Evolutionary conservation across 2,113 vertebrate species (phyloP).

Genomic region (Chaenocephalus aceratus): DNA sequence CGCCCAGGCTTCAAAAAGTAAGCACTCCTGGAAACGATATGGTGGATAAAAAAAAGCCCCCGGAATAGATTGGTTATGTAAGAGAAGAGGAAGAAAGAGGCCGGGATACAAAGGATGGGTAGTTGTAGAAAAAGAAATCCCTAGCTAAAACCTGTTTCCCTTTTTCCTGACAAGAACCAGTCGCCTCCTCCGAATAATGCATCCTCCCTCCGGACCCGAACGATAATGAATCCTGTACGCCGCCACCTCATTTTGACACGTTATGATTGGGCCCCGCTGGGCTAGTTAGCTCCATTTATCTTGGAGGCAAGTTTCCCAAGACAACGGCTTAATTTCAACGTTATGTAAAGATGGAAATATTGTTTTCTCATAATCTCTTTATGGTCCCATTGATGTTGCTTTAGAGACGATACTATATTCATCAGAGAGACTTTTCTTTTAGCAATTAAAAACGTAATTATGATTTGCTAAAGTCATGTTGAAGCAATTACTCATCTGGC

Average conservation of each 20-base stretch:
- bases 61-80: conserved; percentile 40
- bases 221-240: conserved; percentile 24
- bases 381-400: not conserved
- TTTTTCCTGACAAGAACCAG: conserved; percentile 2
- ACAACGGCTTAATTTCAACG: conserved; percentile 20
- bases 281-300: conserved; percentile 53
- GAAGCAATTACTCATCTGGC: not conserved
- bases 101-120: conserved; percentile 1
- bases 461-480: not conserved
- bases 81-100: conserved; percentile 32
- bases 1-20: conserved; percentile 27
- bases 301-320: conserved; percentile 5
- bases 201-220: conserved; percentile 32
- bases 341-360: not conserved
- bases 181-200: not conserved
- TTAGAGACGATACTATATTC: not conserved
- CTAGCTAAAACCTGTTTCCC: not conserved
- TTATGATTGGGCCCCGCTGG: conserved; percentile 41
- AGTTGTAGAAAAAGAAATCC: conserved; percentile 23
- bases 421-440: not conserved
- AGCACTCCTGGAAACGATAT: conserved; percentile 42
- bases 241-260: conserved; percentile 35
- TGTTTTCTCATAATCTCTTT: conserved; percentile 19
- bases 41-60: conserved; percentile 40
- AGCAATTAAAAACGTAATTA: not conserved